phyloP scores from a whole-genome alignment of 2,888 invertebrate genomes.

The Tipula unca region DNA sequence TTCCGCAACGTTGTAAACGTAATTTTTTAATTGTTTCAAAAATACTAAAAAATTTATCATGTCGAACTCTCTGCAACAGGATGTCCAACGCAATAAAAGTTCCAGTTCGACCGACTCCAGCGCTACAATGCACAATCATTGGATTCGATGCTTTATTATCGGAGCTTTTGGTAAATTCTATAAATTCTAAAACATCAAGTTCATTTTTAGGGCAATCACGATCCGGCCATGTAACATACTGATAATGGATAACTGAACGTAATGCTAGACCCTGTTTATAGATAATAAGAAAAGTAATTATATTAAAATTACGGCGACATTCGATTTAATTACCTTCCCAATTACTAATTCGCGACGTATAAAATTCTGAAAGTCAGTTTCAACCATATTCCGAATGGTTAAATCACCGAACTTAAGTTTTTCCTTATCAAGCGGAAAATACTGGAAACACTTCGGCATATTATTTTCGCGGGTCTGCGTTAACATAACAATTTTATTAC shows the following conservation, averaged over 20 bases:
- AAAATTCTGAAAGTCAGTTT: too few species aligned
- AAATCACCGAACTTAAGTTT: too few species aligned
- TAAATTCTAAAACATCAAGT: slow-evolving; percentile 53
- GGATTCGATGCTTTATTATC: slow-evolving; percentile 43
- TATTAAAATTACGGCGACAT: too few species aligned
- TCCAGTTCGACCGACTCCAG: slow-evolving; percentile 69
- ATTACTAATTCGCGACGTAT: too few species aligned
- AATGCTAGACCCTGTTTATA: slow-evolving; percentile 25
- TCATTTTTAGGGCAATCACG: slow-evolving; percentile 55
- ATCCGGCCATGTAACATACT: slow-evolving; percentile 67
- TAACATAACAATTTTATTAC: slow-evolving; percentile 60
- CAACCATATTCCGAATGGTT: too few species aligned
- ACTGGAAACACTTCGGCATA: too few species aligned
- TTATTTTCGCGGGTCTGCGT: slow-evolving; percentile 45
- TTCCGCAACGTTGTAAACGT: slow-evolving; percentile 56
- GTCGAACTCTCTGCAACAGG: slow-evolving; percentile 54
- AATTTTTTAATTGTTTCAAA: slow-evolving; percentile 59
- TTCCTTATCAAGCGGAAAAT: too few species aligned
- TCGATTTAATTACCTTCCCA: too few species aligned
- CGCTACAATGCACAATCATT: slow-evolving; percentile 50
- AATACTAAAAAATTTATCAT: slow-evolving; percentile 55
- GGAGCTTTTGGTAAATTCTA: slow-evolving; percentile 42
- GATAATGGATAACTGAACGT: slow-evolving; percentile 51
- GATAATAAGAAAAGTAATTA: too few species aligned
- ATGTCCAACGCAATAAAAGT: slow-evolving; percentile 64